phyloP scores from a whole-genome alignment of 2,113 vertebrate genomes.

The Mionectes macconnelli region DNA sequence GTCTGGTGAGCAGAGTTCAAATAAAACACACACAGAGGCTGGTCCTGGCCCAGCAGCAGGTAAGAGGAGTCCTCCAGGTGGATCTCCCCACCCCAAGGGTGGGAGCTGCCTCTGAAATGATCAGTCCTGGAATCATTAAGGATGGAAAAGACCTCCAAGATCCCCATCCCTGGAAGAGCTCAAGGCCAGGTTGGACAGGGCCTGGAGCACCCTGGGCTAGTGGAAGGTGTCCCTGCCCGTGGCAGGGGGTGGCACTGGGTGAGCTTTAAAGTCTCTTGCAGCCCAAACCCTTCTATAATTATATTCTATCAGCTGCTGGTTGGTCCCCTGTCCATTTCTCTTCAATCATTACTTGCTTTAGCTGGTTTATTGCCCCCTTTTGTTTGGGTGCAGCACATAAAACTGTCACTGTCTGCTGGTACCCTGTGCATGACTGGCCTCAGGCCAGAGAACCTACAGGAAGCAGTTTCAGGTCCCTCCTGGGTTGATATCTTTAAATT shows the following conservation, averaged over 20 bases:
- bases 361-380: rapidly evolving
- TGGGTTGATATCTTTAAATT: neutral
- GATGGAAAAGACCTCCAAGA: neutral
- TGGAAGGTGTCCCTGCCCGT: neutral
- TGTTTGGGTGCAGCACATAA: too few relatives aligned
- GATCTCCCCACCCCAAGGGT: neutral
- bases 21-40: rapidly evolving
- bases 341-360: neutral
- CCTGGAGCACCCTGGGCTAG: neutral
- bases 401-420: neutral
- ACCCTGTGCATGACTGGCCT: neutral
- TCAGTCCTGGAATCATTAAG: neutral
- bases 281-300: neutral
- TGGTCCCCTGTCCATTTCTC: neutral
- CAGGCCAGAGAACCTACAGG: neutral
- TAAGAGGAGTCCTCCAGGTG: neutral
- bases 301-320: neutral
- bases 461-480: neutral
- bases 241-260: neutral
- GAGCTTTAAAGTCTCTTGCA: neutral
- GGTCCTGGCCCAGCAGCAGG: neutral
- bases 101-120: neutral
- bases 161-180: neutral
- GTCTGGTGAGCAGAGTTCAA: neutral
- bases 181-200: neutral